Percentiles rank a stretch among this genome's conserved stretches.
These are phyloP conservation scores for Lichenostomus cassidix DNA, from an alignment of 2,113 vertebrate genomes.

Conservation along the genomic window DNA sequence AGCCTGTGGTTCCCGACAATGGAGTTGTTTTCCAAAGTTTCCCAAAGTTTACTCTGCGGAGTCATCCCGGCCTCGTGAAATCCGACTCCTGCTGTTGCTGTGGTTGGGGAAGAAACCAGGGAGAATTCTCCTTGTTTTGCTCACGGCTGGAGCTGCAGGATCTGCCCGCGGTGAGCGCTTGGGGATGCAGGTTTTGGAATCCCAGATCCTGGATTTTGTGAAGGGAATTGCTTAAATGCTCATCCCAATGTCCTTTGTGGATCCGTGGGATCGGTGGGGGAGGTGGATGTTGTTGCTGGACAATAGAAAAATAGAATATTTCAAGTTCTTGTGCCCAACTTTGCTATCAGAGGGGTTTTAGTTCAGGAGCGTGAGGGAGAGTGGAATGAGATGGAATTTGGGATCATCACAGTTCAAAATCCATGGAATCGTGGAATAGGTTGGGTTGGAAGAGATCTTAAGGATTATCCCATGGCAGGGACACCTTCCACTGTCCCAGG, in stretches of 20 bases:
- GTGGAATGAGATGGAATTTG: not conserved
- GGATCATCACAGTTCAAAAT: not conserved
- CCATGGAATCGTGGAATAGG: not conserved
- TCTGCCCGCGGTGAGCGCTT: not conserved
- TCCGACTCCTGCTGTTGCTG: not conserved
- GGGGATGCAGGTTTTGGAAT: rapidly evolving
- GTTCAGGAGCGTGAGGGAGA: not conserved
- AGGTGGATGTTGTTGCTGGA: not conserved
- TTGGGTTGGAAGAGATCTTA: not conserved
- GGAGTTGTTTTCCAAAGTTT: not conserved
- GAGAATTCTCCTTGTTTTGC: not conserved
- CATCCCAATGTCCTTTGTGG: rapidly evolving
- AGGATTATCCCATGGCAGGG: not conserved
- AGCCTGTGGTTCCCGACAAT: not conserved
- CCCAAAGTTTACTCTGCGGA: not conserved
- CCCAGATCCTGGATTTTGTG: too few species aligned
- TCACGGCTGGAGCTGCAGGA: not conserved
- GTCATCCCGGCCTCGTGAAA: not conserved
- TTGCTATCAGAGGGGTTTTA: not conserved
- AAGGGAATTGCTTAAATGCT: too few species aligned
- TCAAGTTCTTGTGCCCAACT: rapidly evolving
- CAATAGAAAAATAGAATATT: rapidly evolving
- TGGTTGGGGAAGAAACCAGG: not conserved
- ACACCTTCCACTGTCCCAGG: not conserved
- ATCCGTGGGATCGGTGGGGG: not conserved